Conservation (phyloP, 2,113 vertebrate species). For the Pituophis catenifer region DNA sequence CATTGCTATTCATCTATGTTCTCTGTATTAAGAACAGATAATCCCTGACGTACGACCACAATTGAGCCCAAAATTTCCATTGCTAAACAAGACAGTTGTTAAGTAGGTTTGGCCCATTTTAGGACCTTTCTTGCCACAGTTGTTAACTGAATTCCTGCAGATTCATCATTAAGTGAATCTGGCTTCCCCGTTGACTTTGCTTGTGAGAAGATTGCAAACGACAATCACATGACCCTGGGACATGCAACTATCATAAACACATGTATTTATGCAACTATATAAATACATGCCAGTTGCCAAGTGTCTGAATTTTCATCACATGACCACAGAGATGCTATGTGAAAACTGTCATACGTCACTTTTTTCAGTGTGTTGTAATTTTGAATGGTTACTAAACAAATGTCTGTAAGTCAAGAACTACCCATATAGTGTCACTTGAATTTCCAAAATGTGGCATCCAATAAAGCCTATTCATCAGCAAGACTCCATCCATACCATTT, state of each 20-base stretch:
- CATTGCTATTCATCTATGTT: neutral
- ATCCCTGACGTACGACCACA: neutral
- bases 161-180: neutral
- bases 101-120: neutral
- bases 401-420: neutral
- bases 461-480: neutral
- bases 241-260: neutral
- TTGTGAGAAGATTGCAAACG: neutral
- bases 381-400: neutral
- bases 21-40: neutral
- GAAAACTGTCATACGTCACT: neutral
- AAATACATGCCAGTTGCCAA: neutral
- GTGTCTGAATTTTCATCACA: neutral
- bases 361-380: neutral
- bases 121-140: neutral
- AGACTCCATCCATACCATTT: neutral
- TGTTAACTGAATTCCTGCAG: neutral
- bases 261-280: neutral
- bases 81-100: neutral
- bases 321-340: neutral
- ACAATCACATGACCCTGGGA: neutral
- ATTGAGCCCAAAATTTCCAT: neutral
- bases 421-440: neutral
- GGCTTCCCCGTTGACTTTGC: neutral
- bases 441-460: neutral